Evolutionary conservation across 2,113 vertebrate genomes (phyloP).

Genomic region (Bujurquina vittata): DNA sequence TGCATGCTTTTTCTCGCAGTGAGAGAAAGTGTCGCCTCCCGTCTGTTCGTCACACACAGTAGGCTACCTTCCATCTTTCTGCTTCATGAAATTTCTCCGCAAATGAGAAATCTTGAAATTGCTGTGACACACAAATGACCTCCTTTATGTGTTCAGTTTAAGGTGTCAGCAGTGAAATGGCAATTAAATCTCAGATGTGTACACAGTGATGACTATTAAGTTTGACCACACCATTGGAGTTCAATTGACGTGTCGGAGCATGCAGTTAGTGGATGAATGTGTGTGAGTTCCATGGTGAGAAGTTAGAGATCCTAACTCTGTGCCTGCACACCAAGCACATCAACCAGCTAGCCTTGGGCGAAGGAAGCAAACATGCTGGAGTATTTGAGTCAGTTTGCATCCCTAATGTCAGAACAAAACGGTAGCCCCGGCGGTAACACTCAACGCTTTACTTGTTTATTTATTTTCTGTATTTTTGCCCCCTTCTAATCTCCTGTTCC

Average conservation of each 20-base stretch:
- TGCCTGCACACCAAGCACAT: conserved; percentile 68
- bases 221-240: conserved; percentile 74
- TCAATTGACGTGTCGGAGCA: conserved; percentile 57
- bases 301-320: conserved; percentile 64
- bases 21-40: not conserved
- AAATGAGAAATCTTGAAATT: conserved; percentile 29
- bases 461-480: conserved; percentile 80
- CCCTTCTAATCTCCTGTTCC: conserved; percentile 83
- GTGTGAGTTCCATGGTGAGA: conserved; percentile 71
- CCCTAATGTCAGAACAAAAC: conserved; percentile 82
- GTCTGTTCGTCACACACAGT: conserved; percentile 10
- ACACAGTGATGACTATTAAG: conserved; percentile 48
- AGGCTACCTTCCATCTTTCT: conserved; percentile 39
- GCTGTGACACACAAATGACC: conserved; percentile 42
- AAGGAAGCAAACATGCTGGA: conserved; percentile 69
- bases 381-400: conserved; percentile 79
- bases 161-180: conserved; percentile 49
- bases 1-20: not conserved
- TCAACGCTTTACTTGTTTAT: conserved; percentile 80
- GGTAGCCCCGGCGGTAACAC: conserved; percentile 79
- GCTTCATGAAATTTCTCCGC: conserved; percentile 45
- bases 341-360: conserved; percentile 76
- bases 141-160: conserved; percentile 31
- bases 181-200: conserved; percentile 47
- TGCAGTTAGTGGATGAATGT: conserved; percentile 65